These are phyloP conservation scores for Nannoperca australis DNA, from an alignment of 2,797 vertebrate genomes.

Conservation along the genomic window DNA sequence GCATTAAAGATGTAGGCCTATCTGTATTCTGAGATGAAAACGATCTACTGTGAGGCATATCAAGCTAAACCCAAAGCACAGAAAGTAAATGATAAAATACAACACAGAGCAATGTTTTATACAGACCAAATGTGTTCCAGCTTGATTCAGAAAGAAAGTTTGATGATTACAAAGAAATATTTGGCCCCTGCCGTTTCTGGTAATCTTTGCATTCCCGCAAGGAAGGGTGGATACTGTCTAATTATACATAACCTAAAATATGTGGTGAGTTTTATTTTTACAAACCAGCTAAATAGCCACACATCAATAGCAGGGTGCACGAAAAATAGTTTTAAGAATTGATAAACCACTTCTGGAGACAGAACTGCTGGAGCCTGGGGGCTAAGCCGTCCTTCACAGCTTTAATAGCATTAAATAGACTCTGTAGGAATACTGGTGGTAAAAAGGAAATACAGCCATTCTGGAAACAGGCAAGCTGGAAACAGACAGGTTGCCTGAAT, in stretches of 20 bases:
- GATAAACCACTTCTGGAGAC: background rate
- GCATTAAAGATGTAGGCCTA: background rate
- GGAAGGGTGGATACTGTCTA: background rate
- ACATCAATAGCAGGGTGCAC: background rate
- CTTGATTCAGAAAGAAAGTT: constrained; percentile 2
- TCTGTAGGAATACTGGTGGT: constrained; percentile 29
- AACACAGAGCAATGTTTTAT: background rate
- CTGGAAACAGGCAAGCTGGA: constrained; percentile 62
- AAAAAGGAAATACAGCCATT: constrained; percentile 45
- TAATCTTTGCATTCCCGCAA: background rate
- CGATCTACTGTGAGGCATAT: background rate
- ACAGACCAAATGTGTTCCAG: background rate
- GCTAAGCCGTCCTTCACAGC: constrained; percentile 4
- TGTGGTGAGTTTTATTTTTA: background rate
- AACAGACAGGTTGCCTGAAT: constrained; percentile 54
- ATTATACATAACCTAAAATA: constrained; percentile 7
- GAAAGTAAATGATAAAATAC: background rate
- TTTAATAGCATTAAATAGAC: constrained; percentile 46
- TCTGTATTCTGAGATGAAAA: background rate
- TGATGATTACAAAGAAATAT: background rate
- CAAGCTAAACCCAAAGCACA: no score
- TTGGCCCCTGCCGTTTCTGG: background rate
- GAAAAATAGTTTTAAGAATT: constrained; percentile 7
- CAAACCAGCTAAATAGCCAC: background rate
- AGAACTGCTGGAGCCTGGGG: background rate